Evolutionary conservation across 2,888 invertebrate species (phyloP), one percentile per base, ranked within the genome.

Genomic region (Melieria picta): DNA sequence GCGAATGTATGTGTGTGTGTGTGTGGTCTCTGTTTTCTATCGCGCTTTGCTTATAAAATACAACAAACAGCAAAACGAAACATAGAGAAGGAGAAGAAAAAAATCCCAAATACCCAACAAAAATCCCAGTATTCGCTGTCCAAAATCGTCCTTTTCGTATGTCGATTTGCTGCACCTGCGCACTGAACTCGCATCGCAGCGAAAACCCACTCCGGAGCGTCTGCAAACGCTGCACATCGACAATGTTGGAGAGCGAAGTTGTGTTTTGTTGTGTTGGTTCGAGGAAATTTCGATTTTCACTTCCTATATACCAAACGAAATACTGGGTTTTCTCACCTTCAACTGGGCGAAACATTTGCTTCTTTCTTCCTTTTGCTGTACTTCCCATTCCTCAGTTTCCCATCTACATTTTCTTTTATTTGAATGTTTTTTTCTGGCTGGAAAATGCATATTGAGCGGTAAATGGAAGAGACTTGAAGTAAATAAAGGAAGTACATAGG

Each of bases 81-180:
- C 30, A 30, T 30, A 30, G 30, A 30, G 30, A 0, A 30, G 30
- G 30, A 30, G 30, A 50, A 50, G 50, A 50, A 50, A 11, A 50
- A 50, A 50, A 50, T 50, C 11, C 50, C 50, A 30, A 30, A 30
- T 30, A 2, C 3, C 30, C 30, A 30, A 30, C 2, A 30, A 30
- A 30, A 30, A 30, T 30, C 30, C 30, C 30, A 30, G 3, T 30
- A 1, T 30, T 30, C 30, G 30, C 30, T 2, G 30, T 30, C 30
- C 30, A 30, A 30, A 30, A 30, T 30, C 30, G 30, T 30, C 30
- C 30, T 30, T 30, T 30, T 30, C 30, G 30, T 30, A 30, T 56
- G 13, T n/a, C 9, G 50, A 65, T 71, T 71, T 71, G 55, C 52
- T 71, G 71, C 71, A 71, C 71, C 71, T 71, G 71, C 71, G 71